Evolutionary conservation across 2,888 invertebrate species (phyloP).

Genomic region (Helobdella robusta): DNA sequence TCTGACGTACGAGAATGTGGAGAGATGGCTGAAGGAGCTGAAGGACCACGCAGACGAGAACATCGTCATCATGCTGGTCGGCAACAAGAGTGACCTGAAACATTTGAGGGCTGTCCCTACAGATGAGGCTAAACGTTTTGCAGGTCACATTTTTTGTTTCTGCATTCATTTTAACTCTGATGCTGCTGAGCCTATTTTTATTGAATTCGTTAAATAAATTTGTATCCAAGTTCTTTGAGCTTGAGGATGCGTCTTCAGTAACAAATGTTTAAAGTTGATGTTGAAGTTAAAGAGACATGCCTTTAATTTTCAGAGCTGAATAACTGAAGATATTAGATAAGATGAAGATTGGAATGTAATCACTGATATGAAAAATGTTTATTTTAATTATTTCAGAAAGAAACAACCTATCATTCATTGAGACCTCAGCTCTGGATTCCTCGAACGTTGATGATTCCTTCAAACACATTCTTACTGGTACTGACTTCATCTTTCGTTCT

Average conservation of each 20-base stretch:
- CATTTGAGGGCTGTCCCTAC: conserved; percentile 48
- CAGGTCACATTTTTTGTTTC: too few relatives aligned
- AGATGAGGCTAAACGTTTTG: conserved; percentile 25
- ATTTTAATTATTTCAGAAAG: conserved; percentile 15
- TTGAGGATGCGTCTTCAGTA: too few relatives aligned
- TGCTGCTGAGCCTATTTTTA: too few relatives aligned
- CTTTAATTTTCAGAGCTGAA: too few relatives aligned
- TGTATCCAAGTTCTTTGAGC: too few relatives aligned
- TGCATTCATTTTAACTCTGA: too few relatives aligned
- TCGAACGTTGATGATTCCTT: conserved; percentile 22
- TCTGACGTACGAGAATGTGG: conserved; percentile 97
- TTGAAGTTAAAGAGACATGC: too few relatives aligned
- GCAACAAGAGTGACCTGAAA: conserved; percentile 28
- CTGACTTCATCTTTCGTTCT: too few relatives aligned
- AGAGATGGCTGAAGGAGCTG: conserved; percentile 86
- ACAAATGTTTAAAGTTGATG: too few relatives aligned
- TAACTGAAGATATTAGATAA: not conserved
- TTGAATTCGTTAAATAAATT: too few relatives aligned
- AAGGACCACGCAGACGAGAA: conserved; percentile 98
- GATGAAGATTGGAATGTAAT: not conserved
- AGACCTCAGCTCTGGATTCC: conserved; percentile 22
- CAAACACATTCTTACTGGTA: conserved; percentile 18
- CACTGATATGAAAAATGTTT: not conserved
- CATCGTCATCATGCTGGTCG: conserved; percentile 66
- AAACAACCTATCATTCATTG: conserved; percentile 21